Evolutionary conservation across 2,888 invertebrate genomes (phyloP), one percentile per base, ranked within the genome.

Genomic region (Aethes cnicana): DNA sequence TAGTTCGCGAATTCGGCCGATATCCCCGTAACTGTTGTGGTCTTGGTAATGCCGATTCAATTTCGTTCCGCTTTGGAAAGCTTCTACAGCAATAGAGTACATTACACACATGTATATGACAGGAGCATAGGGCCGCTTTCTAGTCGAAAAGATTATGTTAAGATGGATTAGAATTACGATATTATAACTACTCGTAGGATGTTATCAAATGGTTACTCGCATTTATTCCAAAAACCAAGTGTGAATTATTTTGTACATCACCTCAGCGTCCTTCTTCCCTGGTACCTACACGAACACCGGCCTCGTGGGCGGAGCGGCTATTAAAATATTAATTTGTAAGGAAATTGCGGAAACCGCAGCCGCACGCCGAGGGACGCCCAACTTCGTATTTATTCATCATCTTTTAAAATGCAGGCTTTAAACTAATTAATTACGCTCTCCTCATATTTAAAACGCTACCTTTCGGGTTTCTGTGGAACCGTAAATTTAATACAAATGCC

Each of bases 261-360:
- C 7, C 33, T 23, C 7, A 23, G 32, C 9, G 21, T n/a, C 3
- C 3, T 32, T 8, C 12, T 43, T 44, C 18, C 11, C 37, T 30
- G 16, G 30, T 47, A 30, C n/a, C n/a, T n/a, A 3, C 18, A 3
- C 17, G 3, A 35, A 23, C 20, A 18, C 11, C 18, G 11, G 17
- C 7, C 9, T 12, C 9, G 11, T 5, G 8, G n/a, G 9, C 50
- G 12, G 2, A n/a, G 30, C 17, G 35, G 4, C 30, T 18, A 44
- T 50, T 36, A 43, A n/a, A 43, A 43, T 37, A 50, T 50, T 30
- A 50, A 50, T 50, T 50, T 50, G 12, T 37, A 23, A 50, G 50
- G 43, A 50, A 50, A 50, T 43, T 43, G 23, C 23, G 43, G 43
- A 18, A 37, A 23, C 23, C 33, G 33, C 11, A 18, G 12, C 37